phyloP scores from a whole-genome alignment of 2,113 vertebrate genomes.

The Felis chaus region DNA sequence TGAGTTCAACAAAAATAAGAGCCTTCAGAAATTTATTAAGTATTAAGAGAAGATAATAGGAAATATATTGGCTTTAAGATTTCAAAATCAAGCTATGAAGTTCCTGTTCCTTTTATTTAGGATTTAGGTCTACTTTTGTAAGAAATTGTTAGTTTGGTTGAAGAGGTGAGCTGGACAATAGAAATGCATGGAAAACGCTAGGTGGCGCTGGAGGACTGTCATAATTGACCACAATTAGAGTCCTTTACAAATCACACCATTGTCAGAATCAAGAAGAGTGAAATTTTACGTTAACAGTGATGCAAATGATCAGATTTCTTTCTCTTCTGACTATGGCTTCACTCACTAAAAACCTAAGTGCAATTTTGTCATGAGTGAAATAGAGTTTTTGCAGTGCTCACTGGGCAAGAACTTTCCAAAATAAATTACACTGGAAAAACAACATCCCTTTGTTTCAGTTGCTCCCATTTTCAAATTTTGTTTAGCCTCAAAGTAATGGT shows the following conservation, averaged over 20 bases:
- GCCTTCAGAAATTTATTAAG: neutral
- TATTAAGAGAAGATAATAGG: neutral
- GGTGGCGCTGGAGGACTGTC: constrained; percentile 85
- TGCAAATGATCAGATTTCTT: constrained; percentile 51
- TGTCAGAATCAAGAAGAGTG: constrained; percentile 49
- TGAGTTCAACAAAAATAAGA: neutral
- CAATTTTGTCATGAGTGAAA: constrained; percentile 38
- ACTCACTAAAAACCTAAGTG: constrained; percentile 34
- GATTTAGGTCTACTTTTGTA: neutral
- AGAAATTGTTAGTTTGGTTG: neutral
- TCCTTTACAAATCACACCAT: constrained; percentile 30
- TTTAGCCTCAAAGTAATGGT: constrained; percentile 7
- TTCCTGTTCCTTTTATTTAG: neutral
- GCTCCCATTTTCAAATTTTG: constrained; percentile 4
- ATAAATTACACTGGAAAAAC: neutral
- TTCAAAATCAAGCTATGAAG: neutral
- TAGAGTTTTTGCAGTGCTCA: neutral
- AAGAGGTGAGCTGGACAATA: constrained; percentile 31
- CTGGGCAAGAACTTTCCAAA: constrained; percentile 35
- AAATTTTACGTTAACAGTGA: constrained; percentile 72
- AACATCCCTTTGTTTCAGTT: constrained; percentile 1
- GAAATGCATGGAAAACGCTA: constrained; percentile 68
- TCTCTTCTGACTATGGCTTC: constrained; percentile 21
- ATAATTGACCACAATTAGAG: constrained; percentile 75
- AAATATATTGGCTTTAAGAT: neutral